Evolutionary conservation across 2,888 invertebrate species (phyloP), one percentile per base, ranked within the genome.

Genomic region (Drosophila imparisetae): DNA sequence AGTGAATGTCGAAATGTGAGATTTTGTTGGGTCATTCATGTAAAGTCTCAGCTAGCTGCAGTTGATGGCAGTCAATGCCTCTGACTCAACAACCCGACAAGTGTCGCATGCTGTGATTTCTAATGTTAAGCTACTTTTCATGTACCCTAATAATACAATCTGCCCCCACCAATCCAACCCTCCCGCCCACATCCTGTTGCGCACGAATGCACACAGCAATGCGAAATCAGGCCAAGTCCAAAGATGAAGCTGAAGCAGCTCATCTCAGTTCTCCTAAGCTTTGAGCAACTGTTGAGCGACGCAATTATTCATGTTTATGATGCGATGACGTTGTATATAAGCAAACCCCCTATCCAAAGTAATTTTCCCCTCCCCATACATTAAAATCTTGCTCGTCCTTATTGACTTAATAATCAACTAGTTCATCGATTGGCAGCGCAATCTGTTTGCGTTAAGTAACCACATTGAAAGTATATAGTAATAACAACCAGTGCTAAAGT

Each of bases 271-370:
- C 88, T 80, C 77, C 69, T 57, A 72, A 79, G 88, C 90, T 75
- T 80, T 87, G 88, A 83, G 73, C 75, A 72, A 66, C 77, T 75
- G 78, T 90, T 82, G 89, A 89, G 85, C 89, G 80, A 63, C 73
- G 82, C 82, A 91, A 82, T 91, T 91, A 90, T 91, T 90, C 83
- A 87, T 82, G 81, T 81, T 86, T 90, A 86, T 86, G 77, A 83
- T 80, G 86, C 90, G 72, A 72, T 83, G 85, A 84, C 72, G 69
- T 84, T 68, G 63, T 73, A 36, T 49, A 50, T 52, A 36, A 45
- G 48, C 42, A 55, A 40, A 48, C 34, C 29, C 55, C 10, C 42
- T 29, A 11, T 21, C 21, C 30, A 29, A 21, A 27, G 6, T 40
- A 34, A 15, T 42, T 53, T 52, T 7, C 30, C 30, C 30, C 11